phyloP scores from a whole-genome alignment of 2,113 vertebrate genomes.

The Epinephelus cyanopodus region DNA sequence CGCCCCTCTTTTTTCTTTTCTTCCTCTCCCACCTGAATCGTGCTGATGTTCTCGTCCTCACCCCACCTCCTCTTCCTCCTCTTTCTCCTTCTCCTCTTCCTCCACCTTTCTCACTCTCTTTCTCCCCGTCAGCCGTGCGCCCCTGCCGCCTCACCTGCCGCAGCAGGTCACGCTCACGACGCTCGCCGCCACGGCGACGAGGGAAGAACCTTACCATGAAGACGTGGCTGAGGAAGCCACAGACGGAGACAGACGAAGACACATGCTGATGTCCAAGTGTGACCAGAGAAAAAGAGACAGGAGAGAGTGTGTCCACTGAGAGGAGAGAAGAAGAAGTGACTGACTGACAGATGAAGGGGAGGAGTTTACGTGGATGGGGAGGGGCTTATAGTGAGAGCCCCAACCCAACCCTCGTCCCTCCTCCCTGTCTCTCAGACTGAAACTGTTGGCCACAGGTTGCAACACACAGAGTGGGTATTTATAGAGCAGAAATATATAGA shows the following conservation, averaged over 20 bases:
- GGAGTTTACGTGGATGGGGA: background rate
- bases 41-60: conserved; percentile 33
- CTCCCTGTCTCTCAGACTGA: too few species aligned
- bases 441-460: too few species aligned
- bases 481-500: too few species aligned
- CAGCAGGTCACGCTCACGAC: conserved; percentile 28
- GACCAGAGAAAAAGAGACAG: background rate
- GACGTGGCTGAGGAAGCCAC: background rate
- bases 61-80: conserved; percentile 37
- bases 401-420: background rate
- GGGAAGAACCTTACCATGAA: conserved; percentile 64
- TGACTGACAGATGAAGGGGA: background rate
- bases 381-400: conserved; percentile 1
- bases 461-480: too few species aligned
- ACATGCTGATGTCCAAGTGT: background rate
- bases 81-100: conserved; percentile 26
- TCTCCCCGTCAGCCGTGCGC: background rate
- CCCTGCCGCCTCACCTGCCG: conserved; percentile 49
- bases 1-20: too few species aligned
- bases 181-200: background rate
- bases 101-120: conserved; percentile 3
- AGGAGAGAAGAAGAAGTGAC: background rate
- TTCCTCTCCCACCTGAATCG: conserved; percentile 61
- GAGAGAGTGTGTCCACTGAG: background rate
- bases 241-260: background rate